A percentile compares a stretch with the other conserved stretches of the same genome.
Evolutionary conservation across 2,888 invertebrate genomes (phyloP).

Genomic region (Myopa testacea): DNA sequence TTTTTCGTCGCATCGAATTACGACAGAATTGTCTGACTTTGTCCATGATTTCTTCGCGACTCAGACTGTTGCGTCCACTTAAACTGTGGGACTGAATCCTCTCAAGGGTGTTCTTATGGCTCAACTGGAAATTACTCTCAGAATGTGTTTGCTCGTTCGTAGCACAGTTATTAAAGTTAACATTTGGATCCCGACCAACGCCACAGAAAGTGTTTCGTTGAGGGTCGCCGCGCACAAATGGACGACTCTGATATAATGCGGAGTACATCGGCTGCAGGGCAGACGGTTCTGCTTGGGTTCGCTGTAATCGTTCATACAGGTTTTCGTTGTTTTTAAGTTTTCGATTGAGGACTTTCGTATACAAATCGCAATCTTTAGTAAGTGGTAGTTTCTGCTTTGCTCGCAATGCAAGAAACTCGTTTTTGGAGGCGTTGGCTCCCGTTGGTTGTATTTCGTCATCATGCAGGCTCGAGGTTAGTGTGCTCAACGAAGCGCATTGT

Average conservation of each 20-base stretch:
- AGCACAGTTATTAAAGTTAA: constrained; percentile 41
- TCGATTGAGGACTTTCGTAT: constrained; percentile 60
- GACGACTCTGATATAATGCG: constrained; percentile 48
- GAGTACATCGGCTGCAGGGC: constrained; percentile 41
- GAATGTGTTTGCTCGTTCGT: background rate
- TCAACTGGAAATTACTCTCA: constrained; percentile 39
- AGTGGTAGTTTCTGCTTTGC: constrained; percentile 66
- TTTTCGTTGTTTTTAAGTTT: constrained; percentile 57
- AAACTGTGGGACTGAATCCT: constrained; percentile 44
- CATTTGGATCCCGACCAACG: constrained; percentile 57
- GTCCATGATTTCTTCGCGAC: constrained; percentile 65
- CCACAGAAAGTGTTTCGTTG: constrained; percentile 66
- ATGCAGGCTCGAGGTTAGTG: constrained; percentile 45
- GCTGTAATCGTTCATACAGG: constrained; percentile 59
- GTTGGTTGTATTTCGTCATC: constrained; percentile 45
- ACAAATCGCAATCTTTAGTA: constrained; percentile 63
- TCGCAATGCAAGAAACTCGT: constrained; percentile 64
- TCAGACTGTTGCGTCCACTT: constrained; percentile 57
- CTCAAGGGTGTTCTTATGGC: constrained; percentile 51
- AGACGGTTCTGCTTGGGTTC: constrained; percentile 40
- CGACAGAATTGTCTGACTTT: constrained; percentile 67
- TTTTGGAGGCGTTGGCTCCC: background rate
- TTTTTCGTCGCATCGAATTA: constrained; percentile 64
- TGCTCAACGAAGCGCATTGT: constrained; percentile 3
- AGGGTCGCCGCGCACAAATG: constrained; percentile 61